These are phyloP conservation scores for Tetragnatha montana DNA, from an alignment of 2,888 invertebrate genomes.

Conservation along the genomic window DNA sequence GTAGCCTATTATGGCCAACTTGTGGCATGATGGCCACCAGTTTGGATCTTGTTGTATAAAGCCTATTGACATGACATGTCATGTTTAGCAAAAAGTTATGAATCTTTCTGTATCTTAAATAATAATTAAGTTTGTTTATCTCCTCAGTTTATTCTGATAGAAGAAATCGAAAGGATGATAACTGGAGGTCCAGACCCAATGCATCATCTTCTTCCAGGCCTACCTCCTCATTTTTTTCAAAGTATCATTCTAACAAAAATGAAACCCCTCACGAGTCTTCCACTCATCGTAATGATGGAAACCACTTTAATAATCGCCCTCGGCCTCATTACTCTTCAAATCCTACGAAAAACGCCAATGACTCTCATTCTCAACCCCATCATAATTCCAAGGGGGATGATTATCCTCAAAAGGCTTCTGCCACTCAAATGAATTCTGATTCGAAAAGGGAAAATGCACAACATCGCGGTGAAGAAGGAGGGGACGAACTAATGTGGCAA, in stretches of 20 bases:
- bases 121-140: background rate
- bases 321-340: background rate
- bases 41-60: no score
- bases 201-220: background rate
- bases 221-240: background rate
- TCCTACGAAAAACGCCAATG: background rate
- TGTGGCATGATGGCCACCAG: no score
- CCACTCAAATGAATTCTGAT: background rate
- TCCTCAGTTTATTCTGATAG: constrained; percentile 18
- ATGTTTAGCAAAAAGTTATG: background rate
- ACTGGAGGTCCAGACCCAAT: constrained; percentile 2
- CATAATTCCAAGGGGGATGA: constrained; percentile 17
- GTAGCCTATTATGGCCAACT: no score
- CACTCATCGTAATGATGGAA: background rate
- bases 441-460: background rate
- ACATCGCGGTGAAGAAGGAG: background rate
- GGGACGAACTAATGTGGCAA: constrained; percentile 15
- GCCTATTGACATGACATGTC: no score
- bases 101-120: background rate
- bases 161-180: constrained; percentile 15
- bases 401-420: background rate
- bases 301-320: background rate
- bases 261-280: background rate
- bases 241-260: background rate
- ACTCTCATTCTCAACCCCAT: background rate